Base-by-base conservation (phyloP, 2,113 vertebrate genomes). In the Platycercus adscitus region DNA sequence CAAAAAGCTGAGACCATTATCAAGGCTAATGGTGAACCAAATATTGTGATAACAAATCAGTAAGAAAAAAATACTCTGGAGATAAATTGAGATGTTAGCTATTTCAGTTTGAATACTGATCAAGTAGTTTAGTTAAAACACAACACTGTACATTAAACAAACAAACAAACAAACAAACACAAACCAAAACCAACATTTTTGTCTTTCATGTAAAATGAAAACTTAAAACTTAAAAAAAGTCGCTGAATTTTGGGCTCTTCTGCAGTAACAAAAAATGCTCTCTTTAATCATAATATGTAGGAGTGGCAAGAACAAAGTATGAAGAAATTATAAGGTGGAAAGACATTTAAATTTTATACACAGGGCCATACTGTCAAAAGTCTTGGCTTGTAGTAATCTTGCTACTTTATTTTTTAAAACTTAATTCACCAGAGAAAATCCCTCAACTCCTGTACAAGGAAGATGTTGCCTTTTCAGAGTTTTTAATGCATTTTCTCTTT, bases 111-210 rank as follows among this genome's bases (percentile, higher is more conserved):
- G n/a, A 96, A 89, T 25, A 91, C n/a, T 61, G 47, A 44, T 26
- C 72, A 21, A 95, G 87, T 35, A 95, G 95, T 76, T 96, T 92
- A 87, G 71, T 29, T 91, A 96, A 96, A 95, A 91, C n/a, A 87
- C 43, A 79, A 78, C n/a, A 37, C 14, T 70, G 8, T 63, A 69
- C 26, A 68, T 10, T 46, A 10, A 26, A 29, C 20, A 44, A 49
- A 44, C 23, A n/a, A 31, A 31, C 12, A 17, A 15, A 61, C 11
- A 75, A 80, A 91, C 35, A 79, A 83, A 80, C n/a, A 1, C 14
- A 61, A 53, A 15, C 20, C 15, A 5, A 44, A 18, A 3, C 6
- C 9, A 73, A 43, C 24, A 65, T 24, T 15, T 9, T 77, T 41
- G 23, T 17, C 26, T 72, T 73, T 72, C 39, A 66, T 17, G 9